Conservation (phyloP, 1,140 invertebrate species). For the Brachionus paranguensis region DNA sequence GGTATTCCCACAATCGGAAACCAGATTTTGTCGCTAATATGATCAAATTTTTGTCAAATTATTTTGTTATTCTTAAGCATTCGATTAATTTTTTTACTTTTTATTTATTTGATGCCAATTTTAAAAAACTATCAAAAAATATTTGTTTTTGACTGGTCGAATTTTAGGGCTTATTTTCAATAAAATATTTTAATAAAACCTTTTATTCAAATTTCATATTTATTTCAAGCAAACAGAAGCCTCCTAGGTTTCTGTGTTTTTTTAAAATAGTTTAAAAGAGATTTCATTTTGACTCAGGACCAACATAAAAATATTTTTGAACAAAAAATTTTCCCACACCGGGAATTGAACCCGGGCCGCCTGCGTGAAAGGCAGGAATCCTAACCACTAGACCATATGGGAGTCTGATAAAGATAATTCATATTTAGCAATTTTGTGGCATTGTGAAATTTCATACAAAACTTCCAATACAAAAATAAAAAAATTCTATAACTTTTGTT, state of each 20-base stretch:
- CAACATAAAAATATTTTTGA: neutral
- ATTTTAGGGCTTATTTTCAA: neutral
- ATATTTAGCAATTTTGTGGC: neutral
- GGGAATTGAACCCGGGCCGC: neutral
- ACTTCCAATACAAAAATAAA: no score
- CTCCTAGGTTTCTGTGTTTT: neutral
- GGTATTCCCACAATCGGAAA: neutral
- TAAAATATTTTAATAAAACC: neutral
- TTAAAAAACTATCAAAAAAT: neutral
- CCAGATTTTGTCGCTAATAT: neutral
- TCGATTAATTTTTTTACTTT: neutral
- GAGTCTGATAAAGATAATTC: neutral
- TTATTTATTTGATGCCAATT: constrained; percentile 1
- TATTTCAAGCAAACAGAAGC: neutral
- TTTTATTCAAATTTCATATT: neutral
- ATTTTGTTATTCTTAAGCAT: constrained; percentile 11
- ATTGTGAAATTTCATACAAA: no score
- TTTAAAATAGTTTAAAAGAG: neutral
- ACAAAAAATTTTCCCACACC: neutral
- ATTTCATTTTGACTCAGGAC: neutral
- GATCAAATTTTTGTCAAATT: neutral
- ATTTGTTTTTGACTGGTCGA: neutral
- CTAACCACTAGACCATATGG: neutral
- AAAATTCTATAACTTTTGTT: no score
- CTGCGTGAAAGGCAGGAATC: neutral